phyloP scores from a whole-genome alignment of 2,113 vertebrate species.

The Asarcornis scutulata region DNA sequence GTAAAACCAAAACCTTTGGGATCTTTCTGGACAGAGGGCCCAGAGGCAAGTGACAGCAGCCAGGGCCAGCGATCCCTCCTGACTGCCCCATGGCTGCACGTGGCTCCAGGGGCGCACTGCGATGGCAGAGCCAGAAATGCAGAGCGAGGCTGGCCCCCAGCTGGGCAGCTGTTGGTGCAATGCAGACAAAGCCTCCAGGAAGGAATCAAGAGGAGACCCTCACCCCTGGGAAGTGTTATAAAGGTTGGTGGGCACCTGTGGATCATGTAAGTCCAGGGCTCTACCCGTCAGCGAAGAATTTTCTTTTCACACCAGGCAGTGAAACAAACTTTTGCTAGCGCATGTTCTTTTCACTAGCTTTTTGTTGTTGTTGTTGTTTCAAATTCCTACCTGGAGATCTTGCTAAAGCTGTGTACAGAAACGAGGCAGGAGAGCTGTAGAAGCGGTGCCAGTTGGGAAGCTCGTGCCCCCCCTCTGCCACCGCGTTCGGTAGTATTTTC shows the following conservation, averaged over 20 bases:
- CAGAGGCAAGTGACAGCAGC: neutral
- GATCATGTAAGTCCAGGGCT: fast-evolving
- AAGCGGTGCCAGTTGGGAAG: neutral
- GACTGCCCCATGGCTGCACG: neutral
- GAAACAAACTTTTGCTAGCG: neutral
- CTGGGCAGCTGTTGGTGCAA: fast-evolving
- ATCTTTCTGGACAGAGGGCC: fast-evolving
- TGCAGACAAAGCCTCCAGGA: neutral
- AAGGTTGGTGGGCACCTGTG: neutral
- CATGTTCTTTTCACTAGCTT: neutral
- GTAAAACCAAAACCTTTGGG: neutral
- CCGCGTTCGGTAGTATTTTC: neutral
- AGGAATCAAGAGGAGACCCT: neutral
- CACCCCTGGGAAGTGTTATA: neutral
- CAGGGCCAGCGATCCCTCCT: fast-evolving
- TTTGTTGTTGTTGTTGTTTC: neutral
- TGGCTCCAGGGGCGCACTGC: neutral
- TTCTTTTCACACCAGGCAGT: neutral
- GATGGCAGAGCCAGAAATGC: neutral
- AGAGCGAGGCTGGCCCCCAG: neutral
- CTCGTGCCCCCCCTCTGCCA: neutral
- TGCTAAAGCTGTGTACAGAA: fast-evolving
- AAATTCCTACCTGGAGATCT: neutral
- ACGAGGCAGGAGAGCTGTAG: neutral
- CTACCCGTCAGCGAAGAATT: neutral